Conservation (phyloP, 2,113 vertebrate species). For the Myotis brandtii region DNA sequence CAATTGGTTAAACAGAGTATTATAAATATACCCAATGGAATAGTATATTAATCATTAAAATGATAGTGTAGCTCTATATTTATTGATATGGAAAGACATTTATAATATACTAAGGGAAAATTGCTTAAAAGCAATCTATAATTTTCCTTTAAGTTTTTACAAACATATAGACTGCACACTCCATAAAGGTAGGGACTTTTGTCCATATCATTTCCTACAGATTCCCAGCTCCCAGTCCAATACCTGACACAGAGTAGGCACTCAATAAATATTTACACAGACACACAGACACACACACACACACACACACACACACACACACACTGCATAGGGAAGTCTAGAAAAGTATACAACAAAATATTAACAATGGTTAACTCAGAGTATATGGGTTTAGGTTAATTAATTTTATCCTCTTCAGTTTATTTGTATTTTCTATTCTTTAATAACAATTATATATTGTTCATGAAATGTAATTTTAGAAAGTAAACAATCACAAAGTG, state of each 20-base stretch:
- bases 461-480: background rate
- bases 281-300: background rate
- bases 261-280: conserved; percentile 6
- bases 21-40: background rate
- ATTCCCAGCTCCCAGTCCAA: background rate
- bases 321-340: background rate
- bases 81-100: background rate
- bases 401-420: background rate
- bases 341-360: background rate
- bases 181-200: background rate
- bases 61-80: background rate
- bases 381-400: background rate
- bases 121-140: background rate
- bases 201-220: background rate
- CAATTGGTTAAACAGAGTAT: background rate
- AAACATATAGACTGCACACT: background rate
- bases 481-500: background rate
- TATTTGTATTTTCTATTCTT: background rate
- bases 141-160: background rate
- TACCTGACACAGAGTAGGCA: background rate
- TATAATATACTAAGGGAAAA: background rate
- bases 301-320: background rate
- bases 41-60: background rate
- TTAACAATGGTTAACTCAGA: background rate
- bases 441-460: background rate